Base-by-base conservation (phyloP, 2,888 invertebrate species). In the Caenorhabditis sp. region DNA sequence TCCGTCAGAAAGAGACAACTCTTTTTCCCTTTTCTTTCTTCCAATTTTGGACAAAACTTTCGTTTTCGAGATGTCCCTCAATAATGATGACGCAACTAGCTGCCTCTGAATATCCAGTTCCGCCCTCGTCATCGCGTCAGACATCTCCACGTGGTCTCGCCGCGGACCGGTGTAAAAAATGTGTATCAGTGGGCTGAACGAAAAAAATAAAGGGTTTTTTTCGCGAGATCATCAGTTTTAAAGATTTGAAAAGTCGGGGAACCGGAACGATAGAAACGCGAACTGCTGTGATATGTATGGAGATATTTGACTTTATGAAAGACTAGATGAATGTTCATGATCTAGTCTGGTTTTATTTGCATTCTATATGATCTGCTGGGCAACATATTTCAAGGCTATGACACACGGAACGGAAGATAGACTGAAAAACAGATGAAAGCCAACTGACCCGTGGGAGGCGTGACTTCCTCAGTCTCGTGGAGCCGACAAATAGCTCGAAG, bases 381-480 rank as follows among this genome's bases (percentile, higher is more conserved):
- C n/a, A n/a, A n/a, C n/a, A n/a, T n/a, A n/a, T n/a, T n/a, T n/a
- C n/a, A n/a, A n/a, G n/a, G n/a, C n/a, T n/a, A n/a, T n/a, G n/a
- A n/a, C n/a, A n/a, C n/a, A n/a, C n/a, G n/a, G 43, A 43, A 22
- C 6, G 24, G 22, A 2, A 5, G 30, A 41, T 17, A 4, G 9
- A 20, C 41, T 41, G 43, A 43, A 22, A 20, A 24, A 22, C 22
- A 24, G 6, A 43, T 11, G 43, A 22, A 27, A 27, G 46, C 27
- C 46, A 48, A 48, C 46, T 48, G 46, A 48, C 46, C 61, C 27
- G 35, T n/a, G n/a, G 45, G 39, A 45, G 39, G 62, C 62, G 50
- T 62, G 62, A 62, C 62, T 27, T 24, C 41, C 41, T n/a, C n/a
- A n/a, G 39, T 62, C 46, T 62, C 61, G 35, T 35, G 45, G 46